phyloP scores from a whole-genome alignment of 2,888 invertebrate species.

The Noctua fimbriata region DNA sequence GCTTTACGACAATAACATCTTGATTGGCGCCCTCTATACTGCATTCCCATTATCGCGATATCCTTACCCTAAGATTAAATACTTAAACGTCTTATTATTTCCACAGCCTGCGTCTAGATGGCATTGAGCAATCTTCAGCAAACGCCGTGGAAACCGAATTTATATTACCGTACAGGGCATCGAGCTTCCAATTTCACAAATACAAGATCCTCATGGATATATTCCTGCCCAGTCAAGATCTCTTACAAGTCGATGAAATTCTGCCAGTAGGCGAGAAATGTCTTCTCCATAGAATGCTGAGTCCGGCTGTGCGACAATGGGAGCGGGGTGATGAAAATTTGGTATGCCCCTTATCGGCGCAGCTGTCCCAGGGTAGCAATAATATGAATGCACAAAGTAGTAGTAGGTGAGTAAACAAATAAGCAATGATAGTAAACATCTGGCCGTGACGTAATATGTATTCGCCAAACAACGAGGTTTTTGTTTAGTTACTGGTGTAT shows the following conservation, averaged over 20 bases:
- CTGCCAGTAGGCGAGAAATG: conserved; percentile 87
- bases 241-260: conserved; percentile 79
- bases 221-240: conserved; percentile 88
- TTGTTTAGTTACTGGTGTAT: conserved; percentile 14
- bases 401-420: conserved; percentile 71
- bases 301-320: conserved; percentile 90
- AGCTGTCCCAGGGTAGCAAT: conserved; percentile 74
- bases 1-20: background rate
- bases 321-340: conserved; percentile 90
- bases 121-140: conserved; percentile 89
- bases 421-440: conserved; percentile 1
- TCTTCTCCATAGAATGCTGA: conserved; percentile 90
- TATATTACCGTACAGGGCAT: conserved; percentile 90
- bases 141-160: conserved; percentile 85
- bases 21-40: conserved; percentile 22
- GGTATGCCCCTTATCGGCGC: conserved; percentile 86
- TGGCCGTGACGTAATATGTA: conserved; percentile 7
- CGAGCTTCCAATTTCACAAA: conserved; percentile 90
- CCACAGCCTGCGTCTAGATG: conserved; percentile 91
- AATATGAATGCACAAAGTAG: conserved; percentile 74
- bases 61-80: background rate
- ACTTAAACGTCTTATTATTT: conserved; percentile 33
- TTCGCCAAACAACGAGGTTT: conserved; percentile 5
- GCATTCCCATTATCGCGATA: background rate
- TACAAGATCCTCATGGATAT: conserved; percentile 91